These are phyloP conservation scores for Capricornis sumatraensis DNA, from an alignment of 2,113 vertebrate species.

Conservation along the genomic window DNA sequence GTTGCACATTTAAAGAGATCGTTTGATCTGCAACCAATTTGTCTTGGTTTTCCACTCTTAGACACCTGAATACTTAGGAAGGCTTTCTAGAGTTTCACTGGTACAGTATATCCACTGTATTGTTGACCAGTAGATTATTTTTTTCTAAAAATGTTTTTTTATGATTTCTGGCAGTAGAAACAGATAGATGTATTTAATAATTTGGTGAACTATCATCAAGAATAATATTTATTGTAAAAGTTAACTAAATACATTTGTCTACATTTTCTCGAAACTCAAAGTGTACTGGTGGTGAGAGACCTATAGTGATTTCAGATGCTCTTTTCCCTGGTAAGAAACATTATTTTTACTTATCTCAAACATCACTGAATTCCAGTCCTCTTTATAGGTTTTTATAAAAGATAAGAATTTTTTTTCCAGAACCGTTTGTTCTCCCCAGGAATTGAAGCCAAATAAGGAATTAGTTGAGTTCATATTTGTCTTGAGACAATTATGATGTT, in stretches of 20 bases:
- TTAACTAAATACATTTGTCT: background rate
- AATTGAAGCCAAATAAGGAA: conserved; percentile 2
- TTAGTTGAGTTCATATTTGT: background rate
- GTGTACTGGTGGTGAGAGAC: background rate
- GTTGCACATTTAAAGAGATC: background rate
- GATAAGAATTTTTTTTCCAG: background rate
- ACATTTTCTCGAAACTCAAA: background rate
- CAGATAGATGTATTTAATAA: background rate
- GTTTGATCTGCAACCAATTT: background rate
- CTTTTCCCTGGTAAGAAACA: background rate
- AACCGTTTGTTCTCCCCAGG: background rate
- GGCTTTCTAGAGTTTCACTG: background rate
- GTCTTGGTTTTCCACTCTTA: background rate
- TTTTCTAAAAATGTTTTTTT: background rate
- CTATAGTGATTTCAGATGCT: background rate
- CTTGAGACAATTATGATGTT: background rate
- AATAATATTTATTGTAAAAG: background rate
- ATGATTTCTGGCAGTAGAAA: background rate
- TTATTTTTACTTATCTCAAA: background rate
- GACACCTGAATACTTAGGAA: background rate
- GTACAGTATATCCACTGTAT: background rate
- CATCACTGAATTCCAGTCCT: background rate
- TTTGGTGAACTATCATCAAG: background rate
- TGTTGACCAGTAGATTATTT: background rate
- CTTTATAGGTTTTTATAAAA: background rate